These are phyloP conservation scores for Stenurella melanura DNA, from an alignment of 2,888 invertebrate genomes.

Conservation along the genomic window DNA sequence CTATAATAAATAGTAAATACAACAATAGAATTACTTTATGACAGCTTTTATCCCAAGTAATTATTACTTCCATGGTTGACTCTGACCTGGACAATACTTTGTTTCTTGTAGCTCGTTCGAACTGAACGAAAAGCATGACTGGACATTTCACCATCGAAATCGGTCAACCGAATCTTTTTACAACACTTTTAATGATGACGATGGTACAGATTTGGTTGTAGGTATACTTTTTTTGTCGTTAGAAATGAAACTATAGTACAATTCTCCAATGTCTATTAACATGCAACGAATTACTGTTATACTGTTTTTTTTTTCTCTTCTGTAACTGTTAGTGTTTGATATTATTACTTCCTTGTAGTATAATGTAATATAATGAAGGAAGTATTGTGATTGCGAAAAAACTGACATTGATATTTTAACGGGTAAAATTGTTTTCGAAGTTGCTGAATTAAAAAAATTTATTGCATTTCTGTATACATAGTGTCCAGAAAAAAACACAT, in stretches of 20 bases:
- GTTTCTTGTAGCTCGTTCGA: constrained; percentile 24
- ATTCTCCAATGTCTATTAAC: background rate
- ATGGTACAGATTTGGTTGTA: constrained; percentile 14
- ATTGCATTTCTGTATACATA: no score
- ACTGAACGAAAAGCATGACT: constrained; percentile 26
- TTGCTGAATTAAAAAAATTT: no score
- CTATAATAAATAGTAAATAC: constrained; percentile 18
- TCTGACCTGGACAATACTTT: constrained; percentile 35
- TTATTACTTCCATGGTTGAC: constrained; percentile 29
- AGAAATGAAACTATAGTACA: background rate
- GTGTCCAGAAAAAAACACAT: no score
- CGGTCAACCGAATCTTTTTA: constrained; percentile 8
- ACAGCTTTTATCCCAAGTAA: constrained; percentile 23
- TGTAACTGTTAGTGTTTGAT: no score
- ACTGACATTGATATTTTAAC: no score
- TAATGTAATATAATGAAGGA: no score
- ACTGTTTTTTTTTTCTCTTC: background rate
- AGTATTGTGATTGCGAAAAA: no score
- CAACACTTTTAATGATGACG: constrained; percentile 15
- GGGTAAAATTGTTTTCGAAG: no score
- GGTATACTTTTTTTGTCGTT: background rate
- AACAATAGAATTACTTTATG: constrained; percentile 32
- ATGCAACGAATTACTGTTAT: background rate
- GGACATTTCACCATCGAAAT: constrained; percentile 35
- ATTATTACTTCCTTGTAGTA: no score